phyloP scores from a whole-genome alignment of 2,113 vertebrate species.

The Talpa occidentalis region DNA sequence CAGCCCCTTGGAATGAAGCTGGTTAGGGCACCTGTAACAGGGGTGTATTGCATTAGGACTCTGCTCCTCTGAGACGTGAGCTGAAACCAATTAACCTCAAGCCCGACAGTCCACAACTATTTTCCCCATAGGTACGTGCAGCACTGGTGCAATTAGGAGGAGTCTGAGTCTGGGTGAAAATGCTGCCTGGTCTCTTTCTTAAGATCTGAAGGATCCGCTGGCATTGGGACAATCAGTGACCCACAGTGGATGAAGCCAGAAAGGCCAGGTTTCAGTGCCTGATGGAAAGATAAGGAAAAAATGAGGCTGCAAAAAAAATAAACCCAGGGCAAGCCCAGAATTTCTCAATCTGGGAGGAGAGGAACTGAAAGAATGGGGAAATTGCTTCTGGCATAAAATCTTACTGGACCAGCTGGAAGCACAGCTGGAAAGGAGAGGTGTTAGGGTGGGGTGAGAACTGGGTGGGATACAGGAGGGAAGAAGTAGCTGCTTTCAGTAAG shows the following conservation, averaged over 20 bases:
- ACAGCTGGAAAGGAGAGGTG: not conserved
- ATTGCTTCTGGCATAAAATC: constrained; percentile 6
- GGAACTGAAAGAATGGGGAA: not conserved
- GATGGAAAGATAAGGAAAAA: not conserved
- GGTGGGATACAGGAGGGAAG: not conserved
- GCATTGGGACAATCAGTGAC: constrained; percentile 57
- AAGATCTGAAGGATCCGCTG: constrained; percentile 27
- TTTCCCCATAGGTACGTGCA: constrained; percentile 74
- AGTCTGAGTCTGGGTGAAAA: constrained; percentile 50
- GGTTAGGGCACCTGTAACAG: not conserved
- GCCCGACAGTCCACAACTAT: not conserved
- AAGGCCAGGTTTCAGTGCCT: not conserved
- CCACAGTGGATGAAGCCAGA: not conserved
- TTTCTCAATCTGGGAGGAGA: not conserved
- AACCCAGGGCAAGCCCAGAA: constrained; percentile 33
- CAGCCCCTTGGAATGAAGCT: not conserved
- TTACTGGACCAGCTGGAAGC: not conserved
- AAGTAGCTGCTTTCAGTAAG: not conserved
- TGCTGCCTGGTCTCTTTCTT: rapidly evolving
- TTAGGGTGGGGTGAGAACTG: not conserved
- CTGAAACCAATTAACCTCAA: constrained; percentile 73
- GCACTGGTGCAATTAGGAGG: constrained; percentile 50
- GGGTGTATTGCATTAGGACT: constrained; percentile 56
- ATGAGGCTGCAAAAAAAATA: not conserved
- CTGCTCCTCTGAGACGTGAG: constrained; percentile 67